A percentile compares a stretch with the other conserved stretches of the same genome.
These are phyloP conservation scores for Lamproptera curius DNA, from an alignment of 2,888 invertebrate species.

Conservation along the genomic window DNA sequence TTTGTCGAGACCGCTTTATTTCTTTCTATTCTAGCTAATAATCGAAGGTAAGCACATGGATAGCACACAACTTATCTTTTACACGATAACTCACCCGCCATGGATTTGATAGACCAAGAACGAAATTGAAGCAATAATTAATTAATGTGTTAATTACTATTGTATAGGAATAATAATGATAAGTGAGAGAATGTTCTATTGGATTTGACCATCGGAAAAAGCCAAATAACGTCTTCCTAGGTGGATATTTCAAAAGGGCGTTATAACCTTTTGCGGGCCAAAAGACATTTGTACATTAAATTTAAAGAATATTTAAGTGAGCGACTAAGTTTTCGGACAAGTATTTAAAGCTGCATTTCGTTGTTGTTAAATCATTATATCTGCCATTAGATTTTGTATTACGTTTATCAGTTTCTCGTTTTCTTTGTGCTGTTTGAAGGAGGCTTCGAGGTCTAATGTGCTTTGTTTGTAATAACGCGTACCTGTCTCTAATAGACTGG, in stretches of 20 bases:
- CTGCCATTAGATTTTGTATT: constrained; percentile 7
- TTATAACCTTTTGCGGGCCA: constrained; percentile 56
- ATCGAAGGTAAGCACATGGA: constrained; percentile 56
- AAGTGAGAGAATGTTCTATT: constrained; percentile 38
- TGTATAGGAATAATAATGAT: constrained; percentile 45
- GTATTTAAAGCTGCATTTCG: constrained; percentile 24
- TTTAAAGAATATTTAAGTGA: constrained; percentile 31
- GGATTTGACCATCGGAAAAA: constrained; percentile 35
- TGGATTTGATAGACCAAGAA: constrained; percentile 65
- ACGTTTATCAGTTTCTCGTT: neutral
- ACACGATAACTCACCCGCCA: constrained; percentile 64
- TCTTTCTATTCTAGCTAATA: constrained; percentile 56
- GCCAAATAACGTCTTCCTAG: constrained; percentile 22
- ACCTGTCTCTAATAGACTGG: constrained; percentile 11
- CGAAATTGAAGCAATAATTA: constrained; percentile 60
- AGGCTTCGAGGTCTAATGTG: constrained; percentile 1
- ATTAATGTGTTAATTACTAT: constrained; percentile 51
- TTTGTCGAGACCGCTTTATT: constrained; percentile 52
- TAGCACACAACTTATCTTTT: constrained; percentile 61
- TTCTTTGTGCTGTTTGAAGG: constrained; percentile 2
- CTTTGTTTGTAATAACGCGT: constrained; percentile 2
- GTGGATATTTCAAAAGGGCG: constrained; percentile 32
- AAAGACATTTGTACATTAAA: constrained; percentile 55
- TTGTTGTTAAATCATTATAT: constrained; percentile 16
- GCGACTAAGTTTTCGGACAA: constrained; percentile 21